These are phyloP conservation scores for Isurus oxyrinchus DNA, from an alignment of 2,113 vertebrate genomes.

Conservation along the genomic window DNA sequence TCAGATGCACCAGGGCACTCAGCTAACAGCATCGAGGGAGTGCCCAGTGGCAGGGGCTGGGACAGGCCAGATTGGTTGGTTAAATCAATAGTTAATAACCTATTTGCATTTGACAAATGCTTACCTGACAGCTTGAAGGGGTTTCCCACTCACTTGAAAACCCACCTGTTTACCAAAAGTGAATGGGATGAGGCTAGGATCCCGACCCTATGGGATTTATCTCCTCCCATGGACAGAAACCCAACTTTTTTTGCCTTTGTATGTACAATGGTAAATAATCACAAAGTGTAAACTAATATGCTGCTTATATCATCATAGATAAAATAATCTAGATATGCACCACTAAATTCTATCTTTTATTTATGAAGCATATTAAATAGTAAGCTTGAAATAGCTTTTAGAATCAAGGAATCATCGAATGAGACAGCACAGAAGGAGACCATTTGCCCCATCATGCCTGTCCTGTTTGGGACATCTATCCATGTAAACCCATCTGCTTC, in stretches of 20 bases:
- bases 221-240: not conserved
- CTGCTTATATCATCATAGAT: not conserved
- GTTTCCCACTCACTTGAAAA: not conserved
- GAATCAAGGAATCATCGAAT: not conserved
- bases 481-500: not conserved
- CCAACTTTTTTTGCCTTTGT: not conserved
- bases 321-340: not conserved
- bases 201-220: not conserved
- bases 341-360: not conserved
- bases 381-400: not conserved
- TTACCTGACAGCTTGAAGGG: not conserved
- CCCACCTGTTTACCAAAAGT: not conserved
- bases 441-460: not conserved
- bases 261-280: not conserved
- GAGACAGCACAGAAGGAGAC: not conserved
- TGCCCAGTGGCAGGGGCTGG: too few relatives aligned
- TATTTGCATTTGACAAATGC: not conserved
- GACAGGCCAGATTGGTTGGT: not conserved
- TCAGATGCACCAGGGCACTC: too few relatives aligned
- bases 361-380: not conserved
- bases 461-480: not conserved
- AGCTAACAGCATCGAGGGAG: too few relatives aligned
- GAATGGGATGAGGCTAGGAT: not conserved
- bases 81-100: not conserved
- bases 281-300: not conserved